A percentile compares a stretch with the other conserved stretches of the same genome.
These are phyloP conservation scores for Lepus americanus DNA, from an alignment of 2,113 vertebrate genomes.

Conservation along the genomic window DNA sequence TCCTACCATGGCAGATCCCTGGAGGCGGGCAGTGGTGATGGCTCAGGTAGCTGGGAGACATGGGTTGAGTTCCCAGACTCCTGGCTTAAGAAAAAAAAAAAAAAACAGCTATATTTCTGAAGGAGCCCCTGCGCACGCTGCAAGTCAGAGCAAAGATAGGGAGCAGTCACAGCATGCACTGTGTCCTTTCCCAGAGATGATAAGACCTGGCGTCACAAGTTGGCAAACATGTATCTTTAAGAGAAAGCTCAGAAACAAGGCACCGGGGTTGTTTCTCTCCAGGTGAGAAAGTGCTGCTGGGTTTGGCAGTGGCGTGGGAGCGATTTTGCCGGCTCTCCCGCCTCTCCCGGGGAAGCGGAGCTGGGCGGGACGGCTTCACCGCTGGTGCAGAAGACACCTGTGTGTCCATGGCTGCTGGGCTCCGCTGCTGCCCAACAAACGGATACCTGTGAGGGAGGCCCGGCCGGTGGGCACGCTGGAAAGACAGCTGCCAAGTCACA, in stretches of 20 bases:
- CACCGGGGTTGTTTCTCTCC: constrained; percentile 64
- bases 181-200: constrained; percentile 9
- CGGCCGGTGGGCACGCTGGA: not conserved
- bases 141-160: constrained; percentile 20
- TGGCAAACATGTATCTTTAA: constrained; percentile 62
- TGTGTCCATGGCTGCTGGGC: not conserved
- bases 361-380: not conserved
- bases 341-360: not conserved
- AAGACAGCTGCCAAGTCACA: constrained; percentile 6
- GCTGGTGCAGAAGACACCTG: not conserved
- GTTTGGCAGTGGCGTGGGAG: constrained; percentile 55
- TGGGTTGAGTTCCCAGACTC: too few relatives aligned
- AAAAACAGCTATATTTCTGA: constrained; percentile 24
- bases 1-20: too few relatives aligned
- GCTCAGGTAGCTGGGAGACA: too few relatives aligned
- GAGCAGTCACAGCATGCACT: not conserved
- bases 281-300: constrained; percentile 42
- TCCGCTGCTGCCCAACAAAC: not conserved
- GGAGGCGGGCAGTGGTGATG: too few relatives aligned
- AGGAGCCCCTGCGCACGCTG: not conserved
- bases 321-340: not conserved
- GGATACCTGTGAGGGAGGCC: not conserved
- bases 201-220: not conserved
- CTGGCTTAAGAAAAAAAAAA: too few relatives aligned
- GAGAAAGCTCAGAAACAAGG: constrained; percentile 56